These are phyloP conservation scores for Calameuta pallipes DNA, from an alignment of 2,888 invertebrate genomes.

Conservation along the genomic window DNA sequence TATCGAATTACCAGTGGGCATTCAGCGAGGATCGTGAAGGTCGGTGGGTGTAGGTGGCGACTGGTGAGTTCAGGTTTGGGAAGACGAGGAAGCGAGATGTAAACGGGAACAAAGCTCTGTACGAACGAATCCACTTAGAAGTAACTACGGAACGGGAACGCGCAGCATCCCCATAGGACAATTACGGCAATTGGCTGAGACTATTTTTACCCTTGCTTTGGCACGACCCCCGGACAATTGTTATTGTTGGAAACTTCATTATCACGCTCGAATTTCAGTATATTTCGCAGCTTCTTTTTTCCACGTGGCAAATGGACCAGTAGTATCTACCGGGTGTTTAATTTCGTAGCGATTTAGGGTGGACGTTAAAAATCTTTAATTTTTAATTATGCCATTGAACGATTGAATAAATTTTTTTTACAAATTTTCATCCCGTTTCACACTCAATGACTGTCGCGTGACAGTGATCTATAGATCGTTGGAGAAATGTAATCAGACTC, in stretches of 20 bases:
- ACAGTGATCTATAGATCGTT: neutral
- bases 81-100: slow-evolving; percentile 14
- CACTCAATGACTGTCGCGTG: neutral
- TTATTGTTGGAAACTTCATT: slow-evolving; percentile 37
- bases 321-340: slow-evolving; percentile 24
- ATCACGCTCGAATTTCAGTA: slow-evolving; percentile 14
- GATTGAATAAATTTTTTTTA: neutral
- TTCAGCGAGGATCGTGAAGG: slow-evolving; percentile 4
- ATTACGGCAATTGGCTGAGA: slow-evolving; percentile 37
- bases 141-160: slow-evolving; percentile 13
- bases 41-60: neutral
- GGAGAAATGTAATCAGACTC: slow-evolving; percentile 28
- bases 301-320: slow-evolving; percentile 11
- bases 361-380: neutral
- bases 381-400: neutral
- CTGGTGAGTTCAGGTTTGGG: neutral
- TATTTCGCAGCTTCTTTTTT: neutral
- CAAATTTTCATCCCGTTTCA: neutral
- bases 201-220: slow-evolving; percentile 32
- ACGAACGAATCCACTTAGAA: slow-evolving; percentile 38
- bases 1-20: slow-evolving; percentile 47
- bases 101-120: slow-evolving; percentile 25
- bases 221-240: slow-evolving; percentile 22
- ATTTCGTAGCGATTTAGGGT: neutral
- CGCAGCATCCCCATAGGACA: slow-evolving; percentile 21